Percentiles rank a stretch among this genome's conserved stretches.
These are phyloP conservation scores for Beroe ovata DNA, from an alignment of 37 sponge, comb jelly and placozoan genomes.

Conservation along the genomic window DNA sequence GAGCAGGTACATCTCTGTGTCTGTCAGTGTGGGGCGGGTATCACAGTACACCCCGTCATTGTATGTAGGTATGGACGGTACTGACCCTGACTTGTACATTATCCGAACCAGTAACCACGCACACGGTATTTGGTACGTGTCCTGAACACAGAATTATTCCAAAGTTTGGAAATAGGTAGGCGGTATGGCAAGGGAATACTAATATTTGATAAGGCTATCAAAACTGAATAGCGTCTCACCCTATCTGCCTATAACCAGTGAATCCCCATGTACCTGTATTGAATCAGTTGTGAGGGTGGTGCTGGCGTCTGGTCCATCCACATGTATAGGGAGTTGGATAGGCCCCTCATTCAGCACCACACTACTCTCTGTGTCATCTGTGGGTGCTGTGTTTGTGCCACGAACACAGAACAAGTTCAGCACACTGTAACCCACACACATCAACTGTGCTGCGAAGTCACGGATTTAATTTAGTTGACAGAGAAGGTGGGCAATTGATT, in stretches of 20 bases:
- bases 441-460: constrained; percentile 34
- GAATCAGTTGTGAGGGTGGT: background rate
- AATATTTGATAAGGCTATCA: too few species aligned
- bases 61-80: constrained; percentile 18
- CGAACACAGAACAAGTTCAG: constrained; percentile 28
- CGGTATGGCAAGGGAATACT: too few species aligned
- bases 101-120: constrained; percentile 16
- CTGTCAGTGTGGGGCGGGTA: background rate
- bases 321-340: constrained; percentile 2
- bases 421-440: constrained; percentile 11
- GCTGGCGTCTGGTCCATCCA: constrained; percentile 35
- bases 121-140: background rate
- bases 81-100: constrained; percentile 1
- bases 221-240: too few species aligned
- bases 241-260: too few species aligned
- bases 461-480: too few species aligned
- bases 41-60: constrained; percentile 51
- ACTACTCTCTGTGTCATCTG: background rate
- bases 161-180: too few species aligned
- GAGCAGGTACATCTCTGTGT: constrained; percentile 5
- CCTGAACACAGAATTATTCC: too few species aligned
- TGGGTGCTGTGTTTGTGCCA: background rate
- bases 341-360: constrained; percentile 32
- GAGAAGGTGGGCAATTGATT: too few species aligned
- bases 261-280: background rate